Conservation (phyloP, 2,113 vertebrate species). For the Coracopsis vasa region DNA sequence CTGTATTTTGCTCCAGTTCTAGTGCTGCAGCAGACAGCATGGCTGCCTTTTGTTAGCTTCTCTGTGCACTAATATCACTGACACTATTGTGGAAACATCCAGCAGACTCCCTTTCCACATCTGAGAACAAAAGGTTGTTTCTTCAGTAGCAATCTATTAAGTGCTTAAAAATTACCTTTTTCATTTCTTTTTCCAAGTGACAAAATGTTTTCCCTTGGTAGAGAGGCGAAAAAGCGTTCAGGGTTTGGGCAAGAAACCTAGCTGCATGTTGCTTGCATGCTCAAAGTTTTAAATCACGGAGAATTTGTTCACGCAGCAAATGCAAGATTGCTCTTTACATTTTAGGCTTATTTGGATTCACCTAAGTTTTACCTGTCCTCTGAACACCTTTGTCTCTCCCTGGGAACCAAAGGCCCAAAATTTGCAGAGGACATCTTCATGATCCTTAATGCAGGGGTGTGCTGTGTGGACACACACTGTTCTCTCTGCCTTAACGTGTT, state of each 20-base stretch:
- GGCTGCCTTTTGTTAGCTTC: slow-evolving; percentile 62
- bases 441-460: background rate
- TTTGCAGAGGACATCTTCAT: background rate
- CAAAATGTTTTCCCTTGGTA: background rate
- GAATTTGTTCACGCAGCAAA: background rate
- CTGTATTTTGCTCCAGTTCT: slow-evolving; percentile 10
- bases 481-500: background rate
- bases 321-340: background rate
- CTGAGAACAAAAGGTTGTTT: background rate
- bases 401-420: background rate
- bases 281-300: background rate
- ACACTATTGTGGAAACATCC: background rate
- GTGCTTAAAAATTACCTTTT: background rate
- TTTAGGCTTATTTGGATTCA: background rate
- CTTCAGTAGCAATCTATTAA: background rate
- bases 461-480: background rate
- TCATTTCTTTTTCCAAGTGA: background rate
- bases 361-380: background rate
- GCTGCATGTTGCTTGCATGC: background rate
- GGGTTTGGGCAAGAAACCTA: background rate
- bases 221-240: background rate
- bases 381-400: background rate
- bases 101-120: background rate
- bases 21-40: slow-evolving; percentile 38
- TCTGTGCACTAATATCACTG: background rate